phyloP scores from a whole-genome alignment of 2,888 invertebrate species.

The Idaea aversata region DNA sequence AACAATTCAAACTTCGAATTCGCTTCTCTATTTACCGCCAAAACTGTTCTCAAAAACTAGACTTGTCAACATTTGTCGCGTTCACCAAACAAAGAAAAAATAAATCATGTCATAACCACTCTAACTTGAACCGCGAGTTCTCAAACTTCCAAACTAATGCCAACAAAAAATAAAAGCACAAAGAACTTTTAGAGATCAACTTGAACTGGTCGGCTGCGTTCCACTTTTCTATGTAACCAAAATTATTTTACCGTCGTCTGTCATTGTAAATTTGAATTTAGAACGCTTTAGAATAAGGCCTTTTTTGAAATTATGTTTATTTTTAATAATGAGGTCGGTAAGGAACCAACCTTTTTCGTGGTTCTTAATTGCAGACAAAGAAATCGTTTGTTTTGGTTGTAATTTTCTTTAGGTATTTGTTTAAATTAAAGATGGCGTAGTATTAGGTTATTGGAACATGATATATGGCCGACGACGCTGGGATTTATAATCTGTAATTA shows the following conservation, averaged over 20 bases:
- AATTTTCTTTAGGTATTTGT: conserved; percentile 20
- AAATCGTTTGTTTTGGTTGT: conserved; percentile 33
- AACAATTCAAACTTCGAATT: conserved; percentile 30
- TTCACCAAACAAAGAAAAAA: conserved; percentile 75
- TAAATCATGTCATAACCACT: conserved; percentile 63
- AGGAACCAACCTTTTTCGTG: conserved; percentile 32
- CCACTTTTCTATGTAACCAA: conserved; percentile 49
- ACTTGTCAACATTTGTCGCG: conserved; percentile 69
- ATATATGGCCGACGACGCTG: conserved; percentile 7
- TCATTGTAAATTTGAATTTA: conserved; percentile 50
- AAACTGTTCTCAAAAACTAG: conserved; percentile 37
- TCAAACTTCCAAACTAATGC: conserved; percentile 36
- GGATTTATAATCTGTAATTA: too few species aligned
- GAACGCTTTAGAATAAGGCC: conserved; percentile 33
- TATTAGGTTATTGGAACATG: conserved; percentile 24
- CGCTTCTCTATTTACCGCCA: neutral
- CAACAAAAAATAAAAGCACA: conserved; percentile 49
- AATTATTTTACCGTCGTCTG: conserved; percentile 43
- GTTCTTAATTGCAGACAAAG: conserved; percentile 56
- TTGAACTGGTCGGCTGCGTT: conserved; percentile 43
- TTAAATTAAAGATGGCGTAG: conserved; percentile 11
- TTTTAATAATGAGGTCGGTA: conserved; percentile 15
- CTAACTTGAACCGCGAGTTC: conserved; percentile 39
- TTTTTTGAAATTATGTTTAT: conserved; percentile 21
- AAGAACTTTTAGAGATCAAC: conserved; percentile 53